Evolutionary conservation across 2,888 invertebrate species (phyloP).

Genomic region (Carpatolechia fugitivella): DNA sequence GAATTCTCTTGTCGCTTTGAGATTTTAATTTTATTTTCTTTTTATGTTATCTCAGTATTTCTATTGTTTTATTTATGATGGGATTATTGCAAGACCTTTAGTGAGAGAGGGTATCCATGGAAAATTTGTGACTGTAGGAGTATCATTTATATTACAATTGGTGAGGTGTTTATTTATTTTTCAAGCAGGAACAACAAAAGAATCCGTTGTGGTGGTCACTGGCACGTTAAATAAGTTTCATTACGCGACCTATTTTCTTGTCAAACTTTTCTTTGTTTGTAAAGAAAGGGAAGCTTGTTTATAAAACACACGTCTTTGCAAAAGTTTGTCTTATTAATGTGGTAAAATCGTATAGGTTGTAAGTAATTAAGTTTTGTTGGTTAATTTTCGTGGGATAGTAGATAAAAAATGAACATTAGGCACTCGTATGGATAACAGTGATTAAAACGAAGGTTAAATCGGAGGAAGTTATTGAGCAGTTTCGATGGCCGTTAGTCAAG

Average conservation of each 20-base stretch:
- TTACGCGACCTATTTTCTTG: neutral
- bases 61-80: neutral
- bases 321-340: neutral
- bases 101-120: neutral
- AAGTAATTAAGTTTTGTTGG: too few species aligned
- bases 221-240: slow-evolving; percentile 7
- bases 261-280: neutral
- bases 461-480: slow-evolving; percentile 10
- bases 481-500: slow-evolving; percentile 17
- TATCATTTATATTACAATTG: neutral
- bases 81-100: neutral
- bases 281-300: neutral
- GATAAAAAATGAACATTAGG: too few species aligned
- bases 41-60: neutral
- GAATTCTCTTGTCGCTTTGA: slow-evolving; percentile 44
- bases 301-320: neutral
- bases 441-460: neutral
- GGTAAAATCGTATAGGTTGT: too few species aligned
- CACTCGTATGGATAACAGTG: neutral
- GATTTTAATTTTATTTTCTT: slow-evolving; percentile 46
- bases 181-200: slow-evolving; percentile 28
- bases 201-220: neutral
- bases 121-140: too few species aligned
- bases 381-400: too few species aligned
- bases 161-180: slow-evolving; percentile 1